Conservation (phyloP, 2,888 invertebrate species). For the Diploptera punctata region DNA sequence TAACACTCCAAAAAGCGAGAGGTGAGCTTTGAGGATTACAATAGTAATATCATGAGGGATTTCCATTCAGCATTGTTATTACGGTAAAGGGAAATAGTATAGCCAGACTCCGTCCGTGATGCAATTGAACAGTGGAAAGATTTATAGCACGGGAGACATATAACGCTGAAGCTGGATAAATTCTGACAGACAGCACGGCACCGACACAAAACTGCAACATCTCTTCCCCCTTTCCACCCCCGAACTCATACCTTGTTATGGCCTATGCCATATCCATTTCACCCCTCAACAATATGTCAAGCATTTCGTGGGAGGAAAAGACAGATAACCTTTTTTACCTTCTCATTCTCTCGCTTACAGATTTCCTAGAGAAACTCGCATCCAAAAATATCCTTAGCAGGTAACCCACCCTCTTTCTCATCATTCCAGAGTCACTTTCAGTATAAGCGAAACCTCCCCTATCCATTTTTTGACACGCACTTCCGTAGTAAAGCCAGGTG, state of each 20-base stretch:
- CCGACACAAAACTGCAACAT: constrained; percentile 7
- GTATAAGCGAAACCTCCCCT: constrained; percentile 11
- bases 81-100: too few relatives aligned
- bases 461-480: constrained; percentile 29
- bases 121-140: neutral
- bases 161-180: neutral
- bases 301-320: constrained; percentile 20
- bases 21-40: too few relatives aligned
- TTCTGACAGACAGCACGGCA: constrained; percentile 28
- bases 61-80: too few relatives aligned
- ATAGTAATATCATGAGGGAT: too few relatives aligned
- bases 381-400: constrained; percentile 10
- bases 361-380: neutral
- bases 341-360: neutral
- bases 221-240: neutral
- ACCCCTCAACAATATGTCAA: constrained; percentile 16
- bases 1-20: too few relatives aligned
- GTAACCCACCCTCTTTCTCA: constrained; percentile 8
- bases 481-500: constrained; percentile 37
- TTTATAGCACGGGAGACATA: neutral
- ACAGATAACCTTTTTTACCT: constrained; percentile 21
- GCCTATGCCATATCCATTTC: constrained; percentile 19
- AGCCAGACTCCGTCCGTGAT: neutral
- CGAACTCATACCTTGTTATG: neutral
- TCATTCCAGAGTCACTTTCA: constrained; percentile 1